These are phyloP conservation scores for Periphyllus acericola DNA, from an alignment of 2,888 invertebrate species.

Conservation along the genomic window DNA sequence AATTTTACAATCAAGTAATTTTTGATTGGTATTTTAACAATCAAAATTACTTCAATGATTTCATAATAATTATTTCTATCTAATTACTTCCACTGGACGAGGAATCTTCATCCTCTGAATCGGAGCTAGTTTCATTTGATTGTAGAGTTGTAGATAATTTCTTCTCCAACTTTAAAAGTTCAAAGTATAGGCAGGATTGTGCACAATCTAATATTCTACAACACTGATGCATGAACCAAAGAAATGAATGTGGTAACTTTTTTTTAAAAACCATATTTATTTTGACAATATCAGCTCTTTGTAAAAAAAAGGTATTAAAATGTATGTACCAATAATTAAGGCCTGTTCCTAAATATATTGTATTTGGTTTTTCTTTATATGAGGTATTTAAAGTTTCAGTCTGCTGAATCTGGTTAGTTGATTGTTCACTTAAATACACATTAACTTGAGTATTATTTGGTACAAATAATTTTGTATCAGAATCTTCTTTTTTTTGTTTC, in stretches of 20 bases:
- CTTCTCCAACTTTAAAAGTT: conserved; percentile 36
- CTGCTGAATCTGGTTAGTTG: background rate
- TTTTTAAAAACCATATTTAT: conserved; percentile 17
- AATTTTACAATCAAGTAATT: too few species aligned
- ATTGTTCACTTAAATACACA: background rate
- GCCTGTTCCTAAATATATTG: conserved; percentile 50
- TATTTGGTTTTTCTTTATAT: conserved; percentile 26
- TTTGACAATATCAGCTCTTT: background rate
- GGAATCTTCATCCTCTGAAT: background rate
- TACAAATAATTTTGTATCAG: background rate
- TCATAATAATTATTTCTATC: too few species aligned
- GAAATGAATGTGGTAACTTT: conserved; percentile 40
- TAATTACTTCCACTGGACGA: background rate
- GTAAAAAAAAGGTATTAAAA: background rate
- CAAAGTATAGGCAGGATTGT: background rate
- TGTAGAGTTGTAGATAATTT: background rate
- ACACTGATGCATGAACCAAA: conserved; percentile 52
- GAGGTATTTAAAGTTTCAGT: background rate
- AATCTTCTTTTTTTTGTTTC: background rate
- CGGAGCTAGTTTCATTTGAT: background rate
- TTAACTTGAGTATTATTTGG: background rate
- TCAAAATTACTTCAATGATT: too few species aligned
- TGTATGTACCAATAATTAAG: conserved; percentile 36
- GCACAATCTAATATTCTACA: conserved; percentile 32
- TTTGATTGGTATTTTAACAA: too few species aligned